phyloP scores from a whole-genome alignment of 2,797 vertebrate genomes.

The Bufotes viridis region DNA sequence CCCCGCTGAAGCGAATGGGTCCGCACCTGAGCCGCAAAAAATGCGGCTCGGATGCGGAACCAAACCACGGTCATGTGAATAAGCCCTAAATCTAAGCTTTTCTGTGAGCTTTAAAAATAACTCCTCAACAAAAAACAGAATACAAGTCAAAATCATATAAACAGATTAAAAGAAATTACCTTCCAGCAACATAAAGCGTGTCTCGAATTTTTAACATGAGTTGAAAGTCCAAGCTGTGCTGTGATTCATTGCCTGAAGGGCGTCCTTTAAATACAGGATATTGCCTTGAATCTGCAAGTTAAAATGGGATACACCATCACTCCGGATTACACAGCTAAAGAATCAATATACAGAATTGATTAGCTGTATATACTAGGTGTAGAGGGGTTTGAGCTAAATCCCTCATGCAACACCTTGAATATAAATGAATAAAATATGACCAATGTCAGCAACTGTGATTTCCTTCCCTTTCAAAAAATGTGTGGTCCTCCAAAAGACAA shows the following conservation, averaged over 20 bases:
- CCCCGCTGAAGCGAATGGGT: too few species aligned
- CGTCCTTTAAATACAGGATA: constrained; percentile 99
- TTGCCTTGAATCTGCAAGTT: constrained; percentile 90
- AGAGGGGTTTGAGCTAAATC: constrained; percentile 83
- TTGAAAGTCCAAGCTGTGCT: constrained; percentile 99
- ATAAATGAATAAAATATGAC: constrained; percentile 76
- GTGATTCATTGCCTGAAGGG: constrained; percentile 97
- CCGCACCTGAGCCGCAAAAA: too few species aligned
- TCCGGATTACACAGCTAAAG: constrained; percentile 78
- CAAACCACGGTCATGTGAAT: too few species aligned
- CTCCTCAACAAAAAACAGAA: constrained; percentile 71
- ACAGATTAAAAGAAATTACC: constrained; percentile 85
- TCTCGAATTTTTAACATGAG: constrained; percentile 99
- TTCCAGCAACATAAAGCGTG: constrained; percentile 98
- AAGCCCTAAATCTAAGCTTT: constrained; percentile 31
- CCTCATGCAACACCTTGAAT: constrained; percentile 79
- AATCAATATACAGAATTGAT: constrained; percentile 81
- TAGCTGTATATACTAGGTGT: constrained; percentile 80
- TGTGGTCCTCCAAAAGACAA: constrained; percentile 62
- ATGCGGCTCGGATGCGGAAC: too few species aligned
- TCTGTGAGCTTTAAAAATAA: constrained; percentile 70
- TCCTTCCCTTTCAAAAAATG: constrained; percentile 70
- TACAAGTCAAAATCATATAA: constrained; percentile 80
- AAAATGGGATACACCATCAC: constrained; percentile 78
- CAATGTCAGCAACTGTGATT: constrained; percentile 73